phyloP scores from a whole-genome alignment of 53 echinoderm and acorn worm species.

The Paelopatides confundens region DNA sequence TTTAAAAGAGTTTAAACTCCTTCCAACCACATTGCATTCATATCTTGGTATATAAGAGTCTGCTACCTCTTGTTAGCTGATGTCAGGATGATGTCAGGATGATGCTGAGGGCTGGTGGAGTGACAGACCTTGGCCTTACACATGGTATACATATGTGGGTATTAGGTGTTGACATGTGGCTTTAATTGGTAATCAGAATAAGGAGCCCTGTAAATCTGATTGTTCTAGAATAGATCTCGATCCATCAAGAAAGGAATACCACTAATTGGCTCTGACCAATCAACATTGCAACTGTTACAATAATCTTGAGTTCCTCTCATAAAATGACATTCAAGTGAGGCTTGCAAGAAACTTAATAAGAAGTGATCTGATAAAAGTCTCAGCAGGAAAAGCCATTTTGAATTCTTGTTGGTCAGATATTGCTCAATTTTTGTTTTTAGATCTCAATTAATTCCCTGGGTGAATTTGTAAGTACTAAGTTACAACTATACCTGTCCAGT shows the following conservation, averaged over 20 bases:
- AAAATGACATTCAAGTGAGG: background rate
- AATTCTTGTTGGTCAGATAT: no score
- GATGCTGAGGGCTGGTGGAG: background rate
- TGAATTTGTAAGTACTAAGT: background rate
- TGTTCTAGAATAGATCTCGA: background rate
- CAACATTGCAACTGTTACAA: background rate
- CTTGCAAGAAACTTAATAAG: background rate
- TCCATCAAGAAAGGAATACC: background rate
- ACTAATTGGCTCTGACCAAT: background rate
- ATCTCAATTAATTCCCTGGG: no score
- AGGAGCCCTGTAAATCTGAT: background rate
- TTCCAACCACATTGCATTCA: background rate
- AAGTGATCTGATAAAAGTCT: no score
- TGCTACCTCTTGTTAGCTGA: background rate
- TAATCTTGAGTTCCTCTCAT: background rate
- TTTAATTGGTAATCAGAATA: conserved; percentile 39
- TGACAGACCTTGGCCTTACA: conserved; percentile 9
- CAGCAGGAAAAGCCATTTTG: no score
- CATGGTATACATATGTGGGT: conserved; percentile 37
- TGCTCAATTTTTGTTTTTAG: no score
- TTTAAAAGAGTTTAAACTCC: background rate
- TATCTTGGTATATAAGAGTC: background rate
- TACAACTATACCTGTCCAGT: conserved; percentile 1
- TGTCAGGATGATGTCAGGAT: background rate
- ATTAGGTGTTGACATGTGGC: conserved; percentile 42